Percentiles rank a stretch among this genome's conserved stretches.
Conservation (phyloP, 2,113 vertebrate species). For the Trichomycterus rosablanca region DNA sequence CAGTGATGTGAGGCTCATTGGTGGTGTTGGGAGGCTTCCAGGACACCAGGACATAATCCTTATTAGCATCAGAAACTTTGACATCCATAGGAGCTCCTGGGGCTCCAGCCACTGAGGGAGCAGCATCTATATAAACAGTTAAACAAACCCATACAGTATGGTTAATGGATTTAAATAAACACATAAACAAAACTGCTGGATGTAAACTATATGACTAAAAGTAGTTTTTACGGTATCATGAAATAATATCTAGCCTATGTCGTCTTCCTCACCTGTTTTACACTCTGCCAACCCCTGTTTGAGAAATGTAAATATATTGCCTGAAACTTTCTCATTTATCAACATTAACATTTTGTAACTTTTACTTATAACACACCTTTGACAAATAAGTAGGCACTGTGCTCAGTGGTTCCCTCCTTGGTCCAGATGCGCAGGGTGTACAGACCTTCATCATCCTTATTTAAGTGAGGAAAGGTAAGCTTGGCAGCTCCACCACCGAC, state of each 20-base stretch:
- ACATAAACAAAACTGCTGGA: too few species aligned
- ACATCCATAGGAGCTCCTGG: conserved; percentile 92
- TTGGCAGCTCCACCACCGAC: conserved; percentile 78
- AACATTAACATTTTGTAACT: too few species aligned
- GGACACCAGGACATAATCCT: conserved; percentile 87
- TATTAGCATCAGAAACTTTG: conserved; percentile 81
- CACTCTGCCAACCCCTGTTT: too few species aligned
- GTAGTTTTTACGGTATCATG: too few species aligned
- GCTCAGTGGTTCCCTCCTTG: conserved; percentile 79
- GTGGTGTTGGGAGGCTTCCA: conserved; percentile 96
- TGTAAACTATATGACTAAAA: too few species aligned
- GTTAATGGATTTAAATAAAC: not conserved
- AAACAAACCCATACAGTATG: not conserved
- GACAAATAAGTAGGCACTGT: conserved; percentile 92
- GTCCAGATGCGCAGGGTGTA: conserved; percentile 88
- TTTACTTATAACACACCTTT: conserved; percentile 70
- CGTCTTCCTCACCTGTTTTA: too few species aligned
- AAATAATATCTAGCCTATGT: too few species aligned
- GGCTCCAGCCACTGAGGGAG: conserved; percentile 71
- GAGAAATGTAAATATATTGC: too few species aligned
- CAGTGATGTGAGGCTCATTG: conserved; percentile 75
- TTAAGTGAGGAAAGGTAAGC: conserved; percentile 81
- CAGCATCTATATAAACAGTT: conserved; percentile 69
- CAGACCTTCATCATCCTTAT: conserved; percentile 96
- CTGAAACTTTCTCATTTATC: too few species aligned